These are phyloP conservation scores for Chirona hameri DNA, from an alignment of 2,888 invertebrate species.

Conservation along the genomic window DNA sequence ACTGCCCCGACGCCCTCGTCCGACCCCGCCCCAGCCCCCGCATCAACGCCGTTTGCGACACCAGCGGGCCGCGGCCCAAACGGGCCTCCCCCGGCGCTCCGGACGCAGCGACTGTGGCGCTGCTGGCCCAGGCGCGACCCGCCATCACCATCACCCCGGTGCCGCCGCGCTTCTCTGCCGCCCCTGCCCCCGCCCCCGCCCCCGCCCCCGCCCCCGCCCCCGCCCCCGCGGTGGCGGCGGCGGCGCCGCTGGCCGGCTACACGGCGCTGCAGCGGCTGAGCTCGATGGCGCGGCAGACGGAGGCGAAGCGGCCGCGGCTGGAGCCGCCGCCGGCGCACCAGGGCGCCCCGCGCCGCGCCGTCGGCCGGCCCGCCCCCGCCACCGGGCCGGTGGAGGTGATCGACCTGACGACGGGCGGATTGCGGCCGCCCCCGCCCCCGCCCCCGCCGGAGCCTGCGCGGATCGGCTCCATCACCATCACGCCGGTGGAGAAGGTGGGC, in stretches of 20 bases:
- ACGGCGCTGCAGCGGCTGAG: conserved; percentile 29
- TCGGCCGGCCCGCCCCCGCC: background rate
- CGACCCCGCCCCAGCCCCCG: background rate
- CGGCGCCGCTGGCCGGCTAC: conserved; percentile 12
- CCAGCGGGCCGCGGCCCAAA: background rate
- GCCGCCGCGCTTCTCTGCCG: conserved; percentile 31
- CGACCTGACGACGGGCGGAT: background rate
- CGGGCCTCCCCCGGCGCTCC: background rate
- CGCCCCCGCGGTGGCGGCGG: too few relatives aligned
- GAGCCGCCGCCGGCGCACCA: conserved; percentile 27
- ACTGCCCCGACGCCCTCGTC: background rate
- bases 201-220: too few relatives aligned
- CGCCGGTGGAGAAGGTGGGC: conserved; percentile 3
- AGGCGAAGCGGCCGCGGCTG: background rate
- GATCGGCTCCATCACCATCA: conserved; percentile 27
- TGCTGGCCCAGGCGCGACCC: conserved; percentile 34
- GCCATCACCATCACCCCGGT: conserved; percentile 40
- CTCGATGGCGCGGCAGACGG: conserved; percentile 22
- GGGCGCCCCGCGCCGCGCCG: background rate
- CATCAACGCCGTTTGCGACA: background rate
- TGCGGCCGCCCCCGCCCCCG: too few relatives aligned
- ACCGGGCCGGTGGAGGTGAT: background rate
- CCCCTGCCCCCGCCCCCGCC: background rate
- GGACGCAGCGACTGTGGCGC: background rate
- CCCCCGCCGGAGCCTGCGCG: background rate